phyloP scores from a whole-genome alignment of 92 coral and sea anemone species.

The Palythoa caribaeorum region DNA sequence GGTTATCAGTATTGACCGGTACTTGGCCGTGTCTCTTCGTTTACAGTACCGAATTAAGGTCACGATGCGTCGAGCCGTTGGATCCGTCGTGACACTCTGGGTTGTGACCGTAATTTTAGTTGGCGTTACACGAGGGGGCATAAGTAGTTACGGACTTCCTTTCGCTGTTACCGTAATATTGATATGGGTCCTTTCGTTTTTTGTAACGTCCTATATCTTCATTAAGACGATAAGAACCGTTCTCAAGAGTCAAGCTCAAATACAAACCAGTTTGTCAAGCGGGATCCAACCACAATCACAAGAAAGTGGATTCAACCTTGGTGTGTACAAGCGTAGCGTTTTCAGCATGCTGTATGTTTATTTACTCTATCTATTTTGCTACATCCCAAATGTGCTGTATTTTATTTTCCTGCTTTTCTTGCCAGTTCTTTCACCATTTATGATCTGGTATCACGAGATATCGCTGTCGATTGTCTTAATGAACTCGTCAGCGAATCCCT shows the following conservation, averaged over 20 bases:
- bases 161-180: constrained; percentile 11
- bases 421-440: not conserved
- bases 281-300: not conserved
- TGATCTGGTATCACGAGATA: not conserved
- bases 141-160: not conserved
- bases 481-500: constrained; percentile 22
- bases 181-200: constrained; percentile 22
- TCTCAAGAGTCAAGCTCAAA: constrained; percentile 3
- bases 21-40: constrained; percentile 21
- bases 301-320: not conserved
- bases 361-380: not conserved
- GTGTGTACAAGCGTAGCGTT: constrained; percentile 20
- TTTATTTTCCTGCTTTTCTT: not conserved
- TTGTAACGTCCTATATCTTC: constrained; percentile 5
- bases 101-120: constrained; percentile 1
- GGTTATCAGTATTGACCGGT: not conserved
- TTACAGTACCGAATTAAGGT: not conserved
- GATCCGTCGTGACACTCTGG: constrained; percentile 1
- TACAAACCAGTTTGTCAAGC: not conserved
- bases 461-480: constrained; percentile 4
- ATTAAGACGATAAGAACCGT: constrained; percentile 10
- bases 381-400: constrained; percentile 6
- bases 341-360: constrained; percentile 25
- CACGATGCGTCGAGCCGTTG: constrained; percentile 11
- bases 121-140: constrained; percentile 7